A percentile compares a stretch with the other conserved stretches of the same genome.
phyloP scores from a whole-genome alignment of 2,113 vertebrate species.

The Silurus meridionalis region DNA sequence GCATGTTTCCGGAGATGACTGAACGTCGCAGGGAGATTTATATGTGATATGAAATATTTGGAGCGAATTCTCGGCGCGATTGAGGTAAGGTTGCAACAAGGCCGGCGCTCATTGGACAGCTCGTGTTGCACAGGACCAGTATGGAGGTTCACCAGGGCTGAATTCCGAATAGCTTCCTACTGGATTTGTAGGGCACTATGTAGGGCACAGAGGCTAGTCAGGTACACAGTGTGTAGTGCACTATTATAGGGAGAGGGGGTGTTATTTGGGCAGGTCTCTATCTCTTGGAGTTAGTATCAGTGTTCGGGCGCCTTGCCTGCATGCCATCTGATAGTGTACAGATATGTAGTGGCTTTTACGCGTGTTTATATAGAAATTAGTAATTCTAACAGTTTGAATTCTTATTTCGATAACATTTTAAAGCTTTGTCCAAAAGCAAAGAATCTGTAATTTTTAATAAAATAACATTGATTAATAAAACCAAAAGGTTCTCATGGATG shows the following conservation, averaged over 20 bases:
- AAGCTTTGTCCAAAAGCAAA: neutral
- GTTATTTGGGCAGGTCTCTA: slow-evolving; percentile 6
- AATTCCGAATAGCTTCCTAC: neutral
- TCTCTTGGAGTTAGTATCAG: neutral
- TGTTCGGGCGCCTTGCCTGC: neutral
- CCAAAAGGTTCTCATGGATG: no score
- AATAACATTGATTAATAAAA: no score
- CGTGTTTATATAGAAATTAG: neutral
- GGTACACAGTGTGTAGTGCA: neutral
- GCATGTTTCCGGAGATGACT: neutral
- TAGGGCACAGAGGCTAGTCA: neutral
- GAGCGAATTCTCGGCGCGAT: slow-evolving; percentile 31
- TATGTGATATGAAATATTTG: slow-evolving; percentile 41
- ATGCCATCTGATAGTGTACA: neutral
- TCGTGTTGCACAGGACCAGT: slow-evolving; percentile 64
- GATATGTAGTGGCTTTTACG: neutral
- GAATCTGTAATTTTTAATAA: neutral
- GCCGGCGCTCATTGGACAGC: slow-evolving; percentile 77
- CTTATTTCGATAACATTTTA: neutral
- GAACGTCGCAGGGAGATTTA: slow-evolving; percentile 9
- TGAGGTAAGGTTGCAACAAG: slow-evolving; percentile 79
- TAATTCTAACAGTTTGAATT: neutral
- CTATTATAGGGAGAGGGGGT: neutral
- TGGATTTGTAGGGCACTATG: neutral
- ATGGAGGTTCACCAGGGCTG: slow-evolving; percentile 67